Evolutionary conservation across 2,888 invertebrate species (phyloP), one percentile per base, ranked within the genome.

Genomic region (Automeris io): DNA sequence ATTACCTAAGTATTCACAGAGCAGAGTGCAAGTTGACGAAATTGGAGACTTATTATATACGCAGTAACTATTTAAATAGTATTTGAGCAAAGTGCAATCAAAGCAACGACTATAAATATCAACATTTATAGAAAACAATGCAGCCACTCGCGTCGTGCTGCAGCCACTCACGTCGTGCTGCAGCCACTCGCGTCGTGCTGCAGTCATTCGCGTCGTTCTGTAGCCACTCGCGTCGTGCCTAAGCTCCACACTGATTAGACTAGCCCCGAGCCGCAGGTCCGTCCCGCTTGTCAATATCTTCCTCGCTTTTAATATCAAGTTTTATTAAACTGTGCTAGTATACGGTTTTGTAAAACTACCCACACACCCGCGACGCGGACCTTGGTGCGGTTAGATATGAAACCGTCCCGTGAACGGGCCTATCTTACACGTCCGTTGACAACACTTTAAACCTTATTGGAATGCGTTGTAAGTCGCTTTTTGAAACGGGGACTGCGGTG

Each of bases 281-380:
- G 11, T 23, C 32, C 31, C 26, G 57, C 61, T 70, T 79, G 79
- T 75, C 80, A 72, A 65, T 77, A 69, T 58, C 79, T 78, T 67
- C 63, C 72, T 59, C 57, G 62, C 60, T 60, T 73, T 73, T 77
- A 77, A 80, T 83, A 79, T 70, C 58, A 73, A 29, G 61, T 79
- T 82, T 80, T 85, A 83, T 82, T 82, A 80, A 81, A 82, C 67
- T 67, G 64, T 52, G 54, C 64, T 52, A 61, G 62, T 62, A 76
- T 77, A 79, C 57, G 75, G 73, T 79, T 81, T 79, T 79, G 75
- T 80, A 77, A 77, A 83, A 82, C 78, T 80, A 81, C 76, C 80
- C 76, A 77, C 78, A 78, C 75, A 65, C 49, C 60, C 64, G 67
- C 60, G 57, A 45, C 53, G 45, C 56, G 60, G 61, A 65, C 68